phyloP scores from a whole-genome alignment of 2,888 invertebrate species.

The Plutella xylostella region DNA sequence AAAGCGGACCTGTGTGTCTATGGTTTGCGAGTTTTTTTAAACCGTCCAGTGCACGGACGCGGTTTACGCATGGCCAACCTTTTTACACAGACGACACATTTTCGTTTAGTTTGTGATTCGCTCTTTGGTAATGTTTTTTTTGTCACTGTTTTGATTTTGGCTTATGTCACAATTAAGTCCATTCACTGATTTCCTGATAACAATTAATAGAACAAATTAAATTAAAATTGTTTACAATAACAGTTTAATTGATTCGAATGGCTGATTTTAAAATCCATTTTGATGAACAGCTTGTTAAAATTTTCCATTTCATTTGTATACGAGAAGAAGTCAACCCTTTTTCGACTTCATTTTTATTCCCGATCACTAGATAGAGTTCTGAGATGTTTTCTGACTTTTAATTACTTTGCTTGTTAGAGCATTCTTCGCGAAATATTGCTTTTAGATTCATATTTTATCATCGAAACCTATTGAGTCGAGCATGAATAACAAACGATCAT shows the following conservation, averaged over 20 bases:
- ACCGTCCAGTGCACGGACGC: conserved; percentile 39
- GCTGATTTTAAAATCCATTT: conserved; percentile 27
- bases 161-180: neutral
- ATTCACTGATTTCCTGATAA: neutral
- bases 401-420: conserved; percentile 47
- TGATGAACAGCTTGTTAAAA: conserved; percentile 52
- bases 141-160: too few relatives aligned
- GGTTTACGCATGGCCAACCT: conserved; percentile 57
- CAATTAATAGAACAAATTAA: neutral
- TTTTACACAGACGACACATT: conserved; percentile 11
- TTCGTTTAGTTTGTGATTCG: neutral
- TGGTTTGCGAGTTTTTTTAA: conserved; percentile 42
- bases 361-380: conserved; percentile 26
- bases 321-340: conserved; percentile 44
- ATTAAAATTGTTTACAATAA: conserved; percentile 18
- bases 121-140: neutral
- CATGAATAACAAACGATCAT: too few relatives aligned
- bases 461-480: too few relatives aligned
- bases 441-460: neutral
- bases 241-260: conserved; percentile 46
- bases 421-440: conserved; percentile 41
- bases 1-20: conserved; percentile 30
- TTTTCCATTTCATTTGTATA: conserved; percentile 62
- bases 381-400: conserved; percentile 37
- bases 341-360: conserved; percentile 27